phyloP scores from a whole-genome alignment of 2,888 invertebrate genomes.

The Teinopalpus imperialis region DNA sequence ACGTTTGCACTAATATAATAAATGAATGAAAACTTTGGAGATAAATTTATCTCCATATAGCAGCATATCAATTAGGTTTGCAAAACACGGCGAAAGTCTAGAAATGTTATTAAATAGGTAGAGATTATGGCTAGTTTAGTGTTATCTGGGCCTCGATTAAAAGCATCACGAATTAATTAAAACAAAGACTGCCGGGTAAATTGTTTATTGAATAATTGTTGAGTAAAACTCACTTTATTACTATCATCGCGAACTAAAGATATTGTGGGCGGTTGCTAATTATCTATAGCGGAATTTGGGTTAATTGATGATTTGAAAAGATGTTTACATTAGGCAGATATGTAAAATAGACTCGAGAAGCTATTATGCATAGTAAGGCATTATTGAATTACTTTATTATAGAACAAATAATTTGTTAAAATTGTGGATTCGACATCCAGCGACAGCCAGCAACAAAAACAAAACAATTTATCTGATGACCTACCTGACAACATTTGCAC shows the following conservation, averaged over 20 bases:
- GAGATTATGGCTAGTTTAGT: conserved; percentile 10
- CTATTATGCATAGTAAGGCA: no score
- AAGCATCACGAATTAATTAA: conserved; percentile 43
- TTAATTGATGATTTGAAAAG: conserved; percentile 11
- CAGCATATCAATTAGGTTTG: not conserved
- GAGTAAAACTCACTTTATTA: conserved; percentile 9
- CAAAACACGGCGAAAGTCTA: conserved; percentile 20
- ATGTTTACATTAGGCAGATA: no score
- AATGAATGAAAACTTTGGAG: no score
- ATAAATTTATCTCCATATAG: no score
- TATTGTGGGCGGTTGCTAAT: conserved; percentile 16
- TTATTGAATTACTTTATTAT: no score
- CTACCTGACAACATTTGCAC: no score
- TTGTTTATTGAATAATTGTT: conserved; percentile 34
- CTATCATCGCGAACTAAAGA: conserved; percentile 10
- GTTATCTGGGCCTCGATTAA: conserved; percentile 29
- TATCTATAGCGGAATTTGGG: conserved; percentile 1
- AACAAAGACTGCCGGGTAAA: conserved; percentile 40
- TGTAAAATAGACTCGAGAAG: no score
- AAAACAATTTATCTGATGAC: no score
- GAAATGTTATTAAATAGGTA: conserved; percentile 10
- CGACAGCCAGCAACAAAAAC: no score
- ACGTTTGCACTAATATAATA: no score
- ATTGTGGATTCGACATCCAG: no score
- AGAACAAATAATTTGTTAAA: no score